phyloP scores from a whole-genome alignment of 2,113 vertebrate species.

The Onychostoma macrolepis region DNA sequence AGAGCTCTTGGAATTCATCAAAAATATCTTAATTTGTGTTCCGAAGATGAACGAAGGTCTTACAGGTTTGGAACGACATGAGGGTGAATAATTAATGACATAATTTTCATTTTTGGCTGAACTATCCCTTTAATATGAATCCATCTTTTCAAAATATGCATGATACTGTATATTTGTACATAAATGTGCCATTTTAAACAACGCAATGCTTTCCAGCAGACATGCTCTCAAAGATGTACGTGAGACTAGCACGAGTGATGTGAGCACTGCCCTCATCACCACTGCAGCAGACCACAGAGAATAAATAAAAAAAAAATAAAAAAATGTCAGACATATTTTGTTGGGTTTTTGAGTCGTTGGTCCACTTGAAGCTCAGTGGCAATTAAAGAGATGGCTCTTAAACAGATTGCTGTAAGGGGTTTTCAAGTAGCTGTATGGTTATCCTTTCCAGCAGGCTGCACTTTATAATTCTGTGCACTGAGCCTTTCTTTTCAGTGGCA shows the following conservation, averaged over 20 bases:
- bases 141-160: not conserved
- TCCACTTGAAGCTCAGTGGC: not conserved
- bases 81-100: too few species aligned
- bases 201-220: not conserved
- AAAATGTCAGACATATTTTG: not conserved
- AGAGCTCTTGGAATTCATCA: too few species aligned
- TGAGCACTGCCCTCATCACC: not conserved
- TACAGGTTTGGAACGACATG: too few species aligned
- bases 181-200: not conserved
- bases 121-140: not conserved
- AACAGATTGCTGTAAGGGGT: slow-evolving; percentile 42
- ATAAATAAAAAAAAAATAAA: too few species aligned
- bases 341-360: not conserved
- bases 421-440: slow-evolving; percentile 33
- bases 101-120: too few species aligned
- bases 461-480: slow-evolving; percentile 39
- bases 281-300: not conserved
- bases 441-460: slow-evolving; percentile 42
- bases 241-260: not conserved
- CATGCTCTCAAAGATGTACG: not conserved
- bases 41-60: too few species aligned
- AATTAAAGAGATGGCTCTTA: slow-evolving; percentile 50
- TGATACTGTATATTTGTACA: not conserved
- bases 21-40: too few species aligned
- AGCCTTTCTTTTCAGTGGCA: slow-evolving; percentile 21